Base-by-base conservation (phyloP, 2,797 vertebrate genomes). In the Semaprochilodus insignis region DNA sequence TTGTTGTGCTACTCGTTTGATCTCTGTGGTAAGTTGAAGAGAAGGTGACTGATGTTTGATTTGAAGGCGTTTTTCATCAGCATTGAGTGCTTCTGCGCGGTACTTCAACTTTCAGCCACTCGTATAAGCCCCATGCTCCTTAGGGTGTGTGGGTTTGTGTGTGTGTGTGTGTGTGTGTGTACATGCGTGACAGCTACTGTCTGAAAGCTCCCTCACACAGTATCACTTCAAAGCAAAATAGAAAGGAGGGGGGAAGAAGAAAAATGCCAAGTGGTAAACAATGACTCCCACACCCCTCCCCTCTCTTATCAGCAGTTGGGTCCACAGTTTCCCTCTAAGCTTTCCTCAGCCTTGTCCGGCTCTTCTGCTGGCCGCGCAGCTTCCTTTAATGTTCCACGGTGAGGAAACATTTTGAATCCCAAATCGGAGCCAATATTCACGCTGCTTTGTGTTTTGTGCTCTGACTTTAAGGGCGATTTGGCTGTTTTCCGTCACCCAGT, bases 321-420 rank as follows among this genome's bases (percentile, higher is more conserved):
- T 82, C 81, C 44, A 44, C 57, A 17, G 70, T 84, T 55, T 78
- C 78, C 87, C n/a, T 6, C 81, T 90, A 86, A 90, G 85, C 88
- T 86, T 79, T 78, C 74, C 80, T 90, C 90, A 83, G 83, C 70
- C 78, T 89, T 88, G 83, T 88, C 88, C 84, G 77, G 74, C 80
- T 72, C 79, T 84, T 72, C 80, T 60, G 74, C 80, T 70, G 85
- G 81, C 88, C 90, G 88, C 85, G 82, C 81, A 59, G 63, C 83
- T 59, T 40, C 55, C 87, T 92, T 88, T 87, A 88, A 87, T 86
- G 82, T 84, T 83, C 62, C 83, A 81, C 67, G 78, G 85, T 88
- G 19, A 44, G 81, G 83, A 81, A 69, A 80, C 0, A 51, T 51
- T 81, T 85, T 57, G 77, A 91, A 89, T 90, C 63, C 60, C 82